Base-by-base conservation (phyloP, 2,113 vertebrate genomes). In the Peromyscus maniculatus region DNA sequence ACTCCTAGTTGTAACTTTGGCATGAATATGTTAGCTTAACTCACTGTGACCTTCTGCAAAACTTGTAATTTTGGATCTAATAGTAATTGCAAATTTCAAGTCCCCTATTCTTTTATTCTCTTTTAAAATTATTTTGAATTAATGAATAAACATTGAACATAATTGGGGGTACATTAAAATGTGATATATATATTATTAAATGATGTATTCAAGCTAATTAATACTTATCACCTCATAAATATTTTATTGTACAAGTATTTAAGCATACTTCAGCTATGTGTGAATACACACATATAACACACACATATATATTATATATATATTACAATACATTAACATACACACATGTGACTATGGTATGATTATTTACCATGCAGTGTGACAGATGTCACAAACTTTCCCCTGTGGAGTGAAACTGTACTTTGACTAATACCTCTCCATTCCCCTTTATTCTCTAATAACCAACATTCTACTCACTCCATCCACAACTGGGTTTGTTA, bases 401-500 rank as follows among this genome's bases (percentile, higher is more conserved):
- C 22, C 21, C 24, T 24, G 5, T 12, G 31, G 43, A 33, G 67
- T 13, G 31, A 71, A 87, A 36, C 19, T 78, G 59, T 24, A 33
- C 62, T 52, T 39, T 46, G 1, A 4, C 6, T 15, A 55, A 31
- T 71, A 78, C 26, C 39, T 39, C 39, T 21, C 10, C 24, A 31
- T 39, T 39, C 15, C 0, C 0, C 11, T 26, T 74, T 3, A 19
- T 0, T 0, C 6, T 69, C 28, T n/a, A 15, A 22, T 36, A 59
- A 49, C 28, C 33, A 49, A 39, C 10, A 1, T 66, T 75, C 7
- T 74, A 13, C 13, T 67, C 77, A 57, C 3, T 33, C 17, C 12
- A 13, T 15, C n/a, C 31, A 64, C 16, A 11, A 39, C 3, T 57
- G 49, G 31, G 22, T 59, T 49, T 82, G 5, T 2, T 19, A 46